Base-by-base conservation (phyloP, 1,140 invertebrate species). In the Drosophila teissieri region DNA sequence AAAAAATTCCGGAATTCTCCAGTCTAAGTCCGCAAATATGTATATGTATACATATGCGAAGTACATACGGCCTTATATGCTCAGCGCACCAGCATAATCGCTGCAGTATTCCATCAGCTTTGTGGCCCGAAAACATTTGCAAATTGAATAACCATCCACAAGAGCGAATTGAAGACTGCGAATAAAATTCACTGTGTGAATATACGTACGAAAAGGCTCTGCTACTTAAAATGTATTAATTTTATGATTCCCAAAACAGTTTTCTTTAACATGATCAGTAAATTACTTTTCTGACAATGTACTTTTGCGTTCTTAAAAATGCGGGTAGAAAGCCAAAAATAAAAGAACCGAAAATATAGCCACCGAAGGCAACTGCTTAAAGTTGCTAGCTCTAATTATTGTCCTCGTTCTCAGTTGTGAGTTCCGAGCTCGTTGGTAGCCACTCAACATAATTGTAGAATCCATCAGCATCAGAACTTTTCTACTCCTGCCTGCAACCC, bases 21-120 rank as follows among this genome's bases (percentile, higher is more conserved):
- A 24, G 55, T 55, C 44, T 31, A 62, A 61, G 60, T 57, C 52
- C 4, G 53, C 11, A n/a, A 45, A 57, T 40, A 22, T 37, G 31
- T 52, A 17, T 31, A 27, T 45, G 15, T 31, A 15, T 31, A 5
- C 8, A 37, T 2, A 5, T 24, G 24, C 4, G 22, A 15, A 42
- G n/a, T 5, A n/a, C 7, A 40, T 44, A 67, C 36, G 8, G 40
- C 44, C 45, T 34, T 36, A 69, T 69, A 27, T 39, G 37, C n/a
- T 22, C 14, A 36, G 42, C 49, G 42, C 17, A 39, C 31, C 37
- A 68, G 53, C 54, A 64, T 77, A 81, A 75, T 75, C 78, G 79
- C 49, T 78, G 79, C 64, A 83, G 79, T 58, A 76, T 65, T 83
- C 83, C 56, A 86, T 81, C 81, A 73, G 69, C 73, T 79, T 19